These are phyloP conservation scores for Lasiurus borealis DNA, from an alignment of 2,113 vertebrate genomes.

Conservation along the genomic window DNA sequence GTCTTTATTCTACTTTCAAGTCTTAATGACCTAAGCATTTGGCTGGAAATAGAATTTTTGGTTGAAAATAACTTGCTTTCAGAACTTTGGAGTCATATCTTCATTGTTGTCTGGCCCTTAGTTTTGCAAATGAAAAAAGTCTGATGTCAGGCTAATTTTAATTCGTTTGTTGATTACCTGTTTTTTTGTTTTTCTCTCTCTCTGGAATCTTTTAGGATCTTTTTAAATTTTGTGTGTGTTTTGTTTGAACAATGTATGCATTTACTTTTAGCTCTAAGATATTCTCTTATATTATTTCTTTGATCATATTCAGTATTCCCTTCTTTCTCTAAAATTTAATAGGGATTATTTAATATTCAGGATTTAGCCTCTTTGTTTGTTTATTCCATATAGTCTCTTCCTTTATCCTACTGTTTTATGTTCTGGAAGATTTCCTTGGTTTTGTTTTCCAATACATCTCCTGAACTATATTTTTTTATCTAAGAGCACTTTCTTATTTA, in stretches of 20 bases:
- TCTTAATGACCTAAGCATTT: background rate
- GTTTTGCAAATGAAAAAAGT: conserved; percentile 15
- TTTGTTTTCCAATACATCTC: conserved; percentile 8
- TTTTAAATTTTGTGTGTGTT: conserved; percentile 2
- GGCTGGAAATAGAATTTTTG: conserved; percentile 16
- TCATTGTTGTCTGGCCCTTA: background rate
- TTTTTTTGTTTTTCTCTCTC: background rate
- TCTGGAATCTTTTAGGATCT: conserved; percentile 5
- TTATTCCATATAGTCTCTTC: conserved; percentile 41
- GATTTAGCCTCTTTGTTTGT: background rate
- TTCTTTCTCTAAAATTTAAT: background rate
- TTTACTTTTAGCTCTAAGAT: background rate
- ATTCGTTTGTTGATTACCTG: background rate
- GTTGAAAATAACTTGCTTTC: conserved; percentile 4
- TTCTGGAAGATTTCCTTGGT: background rate
- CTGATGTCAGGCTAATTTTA: conserved; percentile 13
- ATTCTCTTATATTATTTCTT: conserved; percentile 7
- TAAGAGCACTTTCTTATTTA: background rate
- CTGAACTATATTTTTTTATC: background rate
- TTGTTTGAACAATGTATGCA: background rate
- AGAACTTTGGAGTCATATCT: background rate
- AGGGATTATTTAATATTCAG: background rate
- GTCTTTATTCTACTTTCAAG: background rate
- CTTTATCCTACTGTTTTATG: conserved; percentile 22
- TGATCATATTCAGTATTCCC: background rate